Percentiles rank a stretch among this genome's conserved stretches.
These are phyloP conservation scores for Rhopalosiphum nymphaeae DNA, from an alignment of 2,888 invertebrate genomes.

Conservation along the genomic window DNA sequence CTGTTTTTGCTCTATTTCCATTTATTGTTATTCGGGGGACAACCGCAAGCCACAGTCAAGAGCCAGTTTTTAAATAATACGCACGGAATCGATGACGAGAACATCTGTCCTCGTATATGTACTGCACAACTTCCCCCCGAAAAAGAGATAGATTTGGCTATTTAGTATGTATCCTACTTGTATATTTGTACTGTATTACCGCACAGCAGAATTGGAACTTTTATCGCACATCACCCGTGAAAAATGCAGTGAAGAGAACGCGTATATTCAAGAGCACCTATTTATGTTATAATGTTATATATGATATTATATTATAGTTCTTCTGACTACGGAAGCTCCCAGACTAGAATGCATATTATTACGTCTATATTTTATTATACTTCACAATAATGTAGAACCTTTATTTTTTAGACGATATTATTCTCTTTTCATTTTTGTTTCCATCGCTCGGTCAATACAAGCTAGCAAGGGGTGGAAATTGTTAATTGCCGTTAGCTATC, in stretches of 20 bases:
- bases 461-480: slow-evolving; percentile 31
- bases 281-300: not conserved
- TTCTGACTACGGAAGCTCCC: not conserved
- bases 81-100: not conserved
- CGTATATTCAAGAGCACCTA: not conserved
- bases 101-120: slow-evolving; percentile 45
- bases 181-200: not conserved
- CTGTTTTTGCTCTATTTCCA: slow-evolving; percentile 42
- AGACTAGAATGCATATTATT: not conserved
- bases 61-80: slow-evolving; percentile 35
- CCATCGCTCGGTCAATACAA: slow-evolving; percentile 41
- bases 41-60: slow-evolving; percentile 56
- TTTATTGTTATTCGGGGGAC: slow-evolving; percentile 27
- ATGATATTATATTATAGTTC: not conserved
- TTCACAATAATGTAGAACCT: not conserved
- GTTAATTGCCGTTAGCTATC: slow-evolving; percentile 65
- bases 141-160: slow-evolving; percentile 4
- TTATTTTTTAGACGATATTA: slow-evolving; percentile 35
- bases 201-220: not conserved
- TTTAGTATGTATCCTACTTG: not conserved
- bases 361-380: not conserved
- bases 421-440: slow-evolving; percentile 6
- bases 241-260: not conserved
- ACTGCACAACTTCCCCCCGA: not conserved
- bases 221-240: not conserved